Evolutionary conservation across 2,888 invertebrate species (phyloP).

Genomic region (Morinoia aosen): DNA sequence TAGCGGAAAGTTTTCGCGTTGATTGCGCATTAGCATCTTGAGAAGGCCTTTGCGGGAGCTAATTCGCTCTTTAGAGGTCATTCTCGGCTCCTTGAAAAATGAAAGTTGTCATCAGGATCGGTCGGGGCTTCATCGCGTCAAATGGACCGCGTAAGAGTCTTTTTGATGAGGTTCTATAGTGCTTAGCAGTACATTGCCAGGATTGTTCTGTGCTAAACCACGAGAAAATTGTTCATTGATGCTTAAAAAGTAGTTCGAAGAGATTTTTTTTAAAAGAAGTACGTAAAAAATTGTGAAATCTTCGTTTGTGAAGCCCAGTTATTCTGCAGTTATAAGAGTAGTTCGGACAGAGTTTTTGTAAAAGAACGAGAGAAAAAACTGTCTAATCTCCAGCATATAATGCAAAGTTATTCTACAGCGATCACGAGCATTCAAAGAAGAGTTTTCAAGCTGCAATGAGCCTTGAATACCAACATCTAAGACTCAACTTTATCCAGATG

Average conservation of each 20-base stretch:
- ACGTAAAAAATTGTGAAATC: too few relatives aligned
- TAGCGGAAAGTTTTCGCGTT: neutral
- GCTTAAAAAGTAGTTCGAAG: neutral
- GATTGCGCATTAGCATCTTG: constrained; percentile 40
- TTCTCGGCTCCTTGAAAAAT: neutral
- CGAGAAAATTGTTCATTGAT: neutral
- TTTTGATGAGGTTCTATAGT: neutral
- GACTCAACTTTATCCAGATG: too few relatives aligned
- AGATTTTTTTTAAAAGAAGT: neutral
- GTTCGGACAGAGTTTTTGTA: neutral
- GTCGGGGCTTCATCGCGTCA: neutral
- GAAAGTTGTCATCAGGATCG: neutral
- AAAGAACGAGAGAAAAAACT: neutral
- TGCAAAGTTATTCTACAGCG: too few relatives aligned
- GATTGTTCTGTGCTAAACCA: neutral
- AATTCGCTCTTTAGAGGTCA: constrained; percentile 22
- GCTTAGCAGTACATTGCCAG: neutral
- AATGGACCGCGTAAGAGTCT: neutral
- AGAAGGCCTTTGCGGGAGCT: constrained; percentile 15
- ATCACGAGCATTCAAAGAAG: neutral
- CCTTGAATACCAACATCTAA: too few relatives aligned
- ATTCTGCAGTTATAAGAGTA: neutral
- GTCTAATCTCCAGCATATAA: too few relatives aligned
- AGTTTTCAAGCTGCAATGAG: neutral
- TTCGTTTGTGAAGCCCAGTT: too few relatives aligned